A percentile compares a stretch with the other conserved stretches of the same genome.
Conservation (phyloP, 1,140 invertebrate genomes). For the Drosophila murphyi region DNA sequence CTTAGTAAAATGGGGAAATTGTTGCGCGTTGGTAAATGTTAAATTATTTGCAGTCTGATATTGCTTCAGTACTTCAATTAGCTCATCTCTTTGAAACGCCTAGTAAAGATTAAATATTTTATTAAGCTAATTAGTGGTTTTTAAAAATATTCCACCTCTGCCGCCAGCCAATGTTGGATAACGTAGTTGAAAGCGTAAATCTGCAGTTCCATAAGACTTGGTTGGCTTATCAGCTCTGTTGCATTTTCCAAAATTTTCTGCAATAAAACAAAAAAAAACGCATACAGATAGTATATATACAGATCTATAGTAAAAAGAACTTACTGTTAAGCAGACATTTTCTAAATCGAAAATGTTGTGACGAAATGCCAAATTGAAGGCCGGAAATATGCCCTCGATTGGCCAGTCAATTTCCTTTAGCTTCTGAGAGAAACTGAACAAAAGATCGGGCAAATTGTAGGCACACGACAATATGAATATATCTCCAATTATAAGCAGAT, state of each 20-base stretch:
- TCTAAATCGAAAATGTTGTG: slow-evolving; percentile 54
- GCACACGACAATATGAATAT: slow-evolving; percentile 52
- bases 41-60: slow-evolving; percentile 47
- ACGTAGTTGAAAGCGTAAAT: slow-evolving; percentile 55
- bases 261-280: background rate
- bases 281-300: background rate
- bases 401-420: slow-evolving; percentile 42
- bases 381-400: slow-evolving; percentile 41
- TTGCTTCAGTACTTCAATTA: slow-evolving; percentile 36
- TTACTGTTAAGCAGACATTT: slow-evolving; percentile 38
- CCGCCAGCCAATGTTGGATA: slow-evolving; percentile 46
- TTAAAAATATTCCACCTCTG: background rate
- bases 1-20: slow-evolving; percentile 53
- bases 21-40: slow-evolving; percentile 41
- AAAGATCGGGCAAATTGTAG: slow-evolving; percentile 58
- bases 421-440: slow-evolving; percentile 23
- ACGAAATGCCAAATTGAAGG: slow-evolving; percentile 56
- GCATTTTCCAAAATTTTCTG: slow-evolving; percentile 53
- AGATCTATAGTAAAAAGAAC: background rate
- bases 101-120: background rate
- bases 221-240: slow-evolving; percentile 1
- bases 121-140: background rate
- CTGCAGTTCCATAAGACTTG: slow-evolving; percentile 39
- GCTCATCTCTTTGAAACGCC: slow-evolving; percentile 6
- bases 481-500: slow-evolving; percentile 32